Conservation (phyloP, 2,797 vertebrate genomes). For the Neomorphus geoffroyi region DNA sequence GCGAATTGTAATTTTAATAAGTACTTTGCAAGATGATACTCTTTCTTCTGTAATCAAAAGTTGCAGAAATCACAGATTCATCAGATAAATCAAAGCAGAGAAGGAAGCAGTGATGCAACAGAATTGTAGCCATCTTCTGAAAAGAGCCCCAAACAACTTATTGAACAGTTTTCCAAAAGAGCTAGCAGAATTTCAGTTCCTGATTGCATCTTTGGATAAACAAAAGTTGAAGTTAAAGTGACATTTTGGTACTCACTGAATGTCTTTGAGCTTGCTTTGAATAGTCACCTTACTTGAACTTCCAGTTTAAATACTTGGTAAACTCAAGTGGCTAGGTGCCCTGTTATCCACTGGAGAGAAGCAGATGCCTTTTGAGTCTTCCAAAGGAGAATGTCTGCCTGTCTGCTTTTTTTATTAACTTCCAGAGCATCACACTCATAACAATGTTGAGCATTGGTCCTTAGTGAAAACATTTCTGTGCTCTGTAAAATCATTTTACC, state of each 20-base stretch:
- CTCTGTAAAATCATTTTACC: slow-evolving; percentile 11
- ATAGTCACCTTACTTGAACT: background rate
- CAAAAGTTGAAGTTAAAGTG: background rate
- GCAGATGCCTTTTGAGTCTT: background rate
- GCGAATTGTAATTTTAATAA: background rate
- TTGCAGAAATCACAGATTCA: background rate
- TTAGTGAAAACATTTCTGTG: background rate
- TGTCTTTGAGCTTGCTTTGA: background rate
- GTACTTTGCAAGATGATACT: background rate
- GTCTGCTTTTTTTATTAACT: background rate
- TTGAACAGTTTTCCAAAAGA: background rate
- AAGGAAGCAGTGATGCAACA: background rate
- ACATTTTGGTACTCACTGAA: background rate
- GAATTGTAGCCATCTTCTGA: background rate
- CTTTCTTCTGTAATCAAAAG: background rate
- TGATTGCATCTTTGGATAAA: background rate
- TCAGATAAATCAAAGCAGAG: background rate
- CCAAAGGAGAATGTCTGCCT: background rate
- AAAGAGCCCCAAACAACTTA: background rate
- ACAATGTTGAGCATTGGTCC: background rate
- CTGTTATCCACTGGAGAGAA: background rate
- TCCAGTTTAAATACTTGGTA: background rate
- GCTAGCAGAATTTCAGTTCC: background rate
- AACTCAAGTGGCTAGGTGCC: background rate
- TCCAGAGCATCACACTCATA: background rate